Evolutionary conservation across 1,140 invertebrate species (phyloP).

Genomic region (Oedothorax gibbosus): DNA sequence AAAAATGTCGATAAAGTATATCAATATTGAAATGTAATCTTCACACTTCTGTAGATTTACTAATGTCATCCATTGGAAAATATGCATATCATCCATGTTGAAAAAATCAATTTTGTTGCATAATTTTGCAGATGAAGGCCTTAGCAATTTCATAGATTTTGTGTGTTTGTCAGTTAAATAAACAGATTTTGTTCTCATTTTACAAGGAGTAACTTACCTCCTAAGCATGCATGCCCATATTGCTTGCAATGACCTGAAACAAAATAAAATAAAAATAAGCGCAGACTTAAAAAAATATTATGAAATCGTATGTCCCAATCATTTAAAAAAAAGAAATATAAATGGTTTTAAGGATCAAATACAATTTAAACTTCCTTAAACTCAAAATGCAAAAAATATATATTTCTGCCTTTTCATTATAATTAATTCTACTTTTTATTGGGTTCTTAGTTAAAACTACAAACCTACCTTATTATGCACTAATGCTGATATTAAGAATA

Average conservation of each 20-base stretch:
- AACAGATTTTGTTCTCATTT: background rate
- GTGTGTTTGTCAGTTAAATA: background rate
- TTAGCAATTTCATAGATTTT: background rate
- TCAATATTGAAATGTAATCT: no score
- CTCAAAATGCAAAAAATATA: background rate
- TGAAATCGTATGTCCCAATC: background rate
- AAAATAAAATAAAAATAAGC: background rate
- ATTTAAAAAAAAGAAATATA: background rate
- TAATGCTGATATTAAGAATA: no score
- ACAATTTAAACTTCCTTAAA: background rate
- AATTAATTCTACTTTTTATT: background rate
- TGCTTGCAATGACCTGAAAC: slow-evolving; percentile 24
- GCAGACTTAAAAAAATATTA: background rate
- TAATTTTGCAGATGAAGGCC: background rate
- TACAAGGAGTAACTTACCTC: slow-evolving; percentile 19
- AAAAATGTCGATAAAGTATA: no score
- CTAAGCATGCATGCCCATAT: slow-evolving; percentile 44
- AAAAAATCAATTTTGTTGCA: background rate
- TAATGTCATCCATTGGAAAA: background rate
- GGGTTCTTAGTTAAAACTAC: background rate
- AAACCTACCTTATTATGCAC: no score
- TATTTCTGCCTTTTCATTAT: background rate
- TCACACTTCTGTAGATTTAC: background rate
- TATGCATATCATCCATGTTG: background rate
- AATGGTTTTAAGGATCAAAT: background rate